A percentile compares a stretch with the other conserved stretches of the same genome.
Evolutionary conservation across 1,140 invertebrate genomes (phyloP).

Genomic region (Polyergus mexicanus): DNA sequence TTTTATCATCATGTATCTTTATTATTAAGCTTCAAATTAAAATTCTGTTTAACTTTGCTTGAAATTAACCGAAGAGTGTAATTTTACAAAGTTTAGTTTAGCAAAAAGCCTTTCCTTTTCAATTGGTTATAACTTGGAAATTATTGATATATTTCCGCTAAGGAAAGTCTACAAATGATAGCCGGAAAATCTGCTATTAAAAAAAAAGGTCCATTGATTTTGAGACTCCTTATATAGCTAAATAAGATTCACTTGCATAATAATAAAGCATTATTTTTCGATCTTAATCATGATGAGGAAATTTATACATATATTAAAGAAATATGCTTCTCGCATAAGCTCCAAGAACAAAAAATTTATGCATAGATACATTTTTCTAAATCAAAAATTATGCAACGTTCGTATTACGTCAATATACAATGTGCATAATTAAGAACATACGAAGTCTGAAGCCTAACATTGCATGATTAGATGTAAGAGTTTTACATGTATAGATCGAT

Average conservation of each 20-base stretch:
- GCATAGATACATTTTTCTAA: background rate
- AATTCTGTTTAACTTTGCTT: too few species aligned
- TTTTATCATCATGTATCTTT: too few species aligned
- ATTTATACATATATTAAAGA: background rate
- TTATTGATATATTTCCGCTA: too few species aligned
- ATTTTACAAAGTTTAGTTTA: too few species aligned
- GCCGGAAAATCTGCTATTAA: too few species aligned
- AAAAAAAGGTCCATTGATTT: too few species aligned
- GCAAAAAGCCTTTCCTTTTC: too few species aligned
- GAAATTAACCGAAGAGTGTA: too few species aligned
- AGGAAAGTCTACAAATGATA: too few species aligned
- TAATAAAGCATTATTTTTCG: background rate
- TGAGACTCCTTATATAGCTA: background rate
- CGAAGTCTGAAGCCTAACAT: background rate
- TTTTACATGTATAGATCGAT: background rate
- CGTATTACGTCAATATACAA: background rate
- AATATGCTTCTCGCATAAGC: background rate
- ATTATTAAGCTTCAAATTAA: too few species aligned
- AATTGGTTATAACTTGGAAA: too few species aligned
- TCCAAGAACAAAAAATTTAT: background rate
- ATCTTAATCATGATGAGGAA: background rate
- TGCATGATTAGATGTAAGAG: slow-evolving; percentile 1
- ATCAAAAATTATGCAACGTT: background rate
- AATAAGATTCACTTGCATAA: background rate
- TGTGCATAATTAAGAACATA: background rate